Evolutionary conservation across 2,888 invertebrate genomes (phyloP).

Genomic region (Anagyrus pseudococci): DNA sequence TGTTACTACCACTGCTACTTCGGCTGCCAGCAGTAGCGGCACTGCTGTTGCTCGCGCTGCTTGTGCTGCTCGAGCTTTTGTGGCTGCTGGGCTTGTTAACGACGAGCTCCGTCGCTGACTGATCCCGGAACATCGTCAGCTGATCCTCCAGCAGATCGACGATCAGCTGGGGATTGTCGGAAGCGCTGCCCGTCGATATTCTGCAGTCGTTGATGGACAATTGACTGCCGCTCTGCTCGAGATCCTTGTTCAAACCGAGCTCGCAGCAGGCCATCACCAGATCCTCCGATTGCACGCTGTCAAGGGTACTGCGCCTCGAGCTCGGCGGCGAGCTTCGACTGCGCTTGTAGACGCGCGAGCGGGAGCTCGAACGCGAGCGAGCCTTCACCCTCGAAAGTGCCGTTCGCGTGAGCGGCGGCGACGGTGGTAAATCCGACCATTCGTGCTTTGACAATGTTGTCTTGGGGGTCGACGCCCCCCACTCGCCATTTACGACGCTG

Average conservation of each 20-base stretch:
- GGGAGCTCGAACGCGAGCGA: conserved; percentile 64
- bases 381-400: conserved; percentile 72
- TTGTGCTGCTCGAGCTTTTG: background rate
- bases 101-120: conserved; percentile 38
- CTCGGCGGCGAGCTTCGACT: conserved; percentile 69
- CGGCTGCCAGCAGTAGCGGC: background rate
- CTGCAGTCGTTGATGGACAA: conserved; percentile 49
- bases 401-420: conserved; percentile 70
- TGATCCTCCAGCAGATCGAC: conserved; percentile 56
- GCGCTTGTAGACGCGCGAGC: conserved; percentile 67
- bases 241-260: conserved; percentile 61
- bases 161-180: conserved; percentile 51
- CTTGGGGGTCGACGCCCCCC: conserved; percentile 34
- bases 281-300: conserved; percentile 71
- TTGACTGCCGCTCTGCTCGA: conserved; percentile 59
- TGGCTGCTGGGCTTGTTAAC: background rate
- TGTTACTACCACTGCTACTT: background rate
- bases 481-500: conserved; percentile 48
- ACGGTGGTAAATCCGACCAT: conserved; percentile 67
- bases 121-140: conserved; percentile 51
- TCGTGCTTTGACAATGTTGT: conserved; percentile 53
- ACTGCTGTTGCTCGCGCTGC: background rate
- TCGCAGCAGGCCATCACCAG: conserved; percentile 63
- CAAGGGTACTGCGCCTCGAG: conserved; percentile 70
- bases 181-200: conserved; percentile 55